Evolutionary conservation across 2,113 vertebrate species (phyloP).

Genomic region (Leiothrix lutea): DNA sequence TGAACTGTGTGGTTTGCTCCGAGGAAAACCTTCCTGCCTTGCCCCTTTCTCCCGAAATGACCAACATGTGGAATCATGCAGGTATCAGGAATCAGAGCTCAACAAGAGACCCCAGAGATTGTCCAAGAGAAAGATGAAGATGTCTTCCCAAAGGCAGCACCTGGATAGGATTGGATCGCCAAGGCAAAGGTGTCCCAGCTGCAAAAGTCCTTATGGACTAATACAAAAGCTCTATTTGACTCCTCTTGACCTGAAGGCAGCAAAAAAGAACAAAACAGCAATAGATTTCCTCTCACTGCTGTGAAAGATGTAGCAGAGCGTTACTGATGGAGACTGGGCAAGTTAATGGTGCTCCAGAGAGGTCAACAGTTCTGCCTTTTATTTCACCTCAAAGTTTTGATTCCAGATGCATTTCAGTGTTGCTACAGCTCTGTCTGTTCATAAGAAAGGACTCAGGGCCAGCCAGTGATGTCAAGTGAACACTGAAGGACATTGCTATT

Average conservation of each 20-base stretch:
- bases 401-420: not conserved
- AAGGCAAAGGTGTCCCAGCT: not conserved
- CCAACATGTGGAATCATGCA: not conserved
- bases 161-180: rapidly evolving
- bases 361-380: not conserved
- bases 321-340: not conserved
- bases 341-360: not conserved
- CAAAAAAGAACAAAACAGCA: not conserved
- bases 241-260: not conserved
- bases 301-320: not conserved
- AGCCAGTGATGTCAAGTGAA: not conserved
- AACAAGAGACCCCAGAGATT: not conserved
- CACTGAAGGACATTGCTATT: not conserved
- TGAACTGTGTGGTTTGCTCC: rapidly evolving
- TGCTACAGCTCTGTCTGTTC: not conserved
- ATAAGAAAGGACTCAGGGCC: not conserved
- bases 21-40: not conserved
- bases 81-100: rapidly evolving
- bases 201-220: not conserved
- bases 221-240: not conserved
- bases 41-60: not conserved
- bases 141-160: not conserved
- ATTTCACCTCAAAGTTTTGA: not conserved
- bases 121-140: not conserved
- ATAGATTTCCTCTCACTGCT: not conserved